phyloP scores from a whole-genome alignment of 1,140 invertebrate genomes.

The Leptopilina clavipes region DNA sequence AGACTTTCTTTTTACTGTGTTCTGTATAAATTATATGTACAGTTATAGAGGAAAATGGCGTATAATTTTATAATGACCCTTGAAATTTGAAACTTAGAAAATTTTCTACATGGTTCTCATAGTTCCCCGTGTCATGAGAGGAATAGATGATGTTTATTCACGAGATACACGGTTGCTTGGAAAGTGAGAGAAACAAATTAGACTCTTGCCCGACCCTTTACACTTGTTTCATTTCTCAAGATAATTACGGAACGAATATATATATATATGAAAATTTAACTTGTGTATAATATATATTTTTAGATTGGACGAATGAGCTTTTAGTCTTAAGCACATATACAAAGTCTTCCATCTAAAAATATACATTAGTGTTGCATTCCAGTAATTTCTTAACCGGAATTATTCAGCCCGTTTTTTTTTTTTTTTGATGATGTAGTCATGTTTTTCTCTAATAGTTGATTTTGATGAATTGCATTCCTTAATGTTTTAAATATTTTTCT shows the following conservation, averaged over 20 bases:
- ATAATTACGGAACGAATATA: conserved; percentile 25
- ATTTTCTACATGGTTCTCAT: conserved; percentile 3
- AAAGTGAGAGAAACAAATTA: conserved; percentile 17
- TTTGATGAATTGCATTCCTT: conserved; percentile 5
- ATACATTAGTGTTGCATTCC: conserved; percentile 12
- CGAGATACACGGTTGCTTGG: neutral
- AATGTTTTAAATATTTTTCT: neutral
- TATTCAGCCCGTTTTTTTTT: neutral
- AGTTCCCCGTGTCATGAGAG: neutral
- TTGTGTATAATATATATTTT: conserved; percentile 12
- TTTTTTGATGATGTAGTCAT: neutral
- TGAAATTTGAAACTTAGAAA: conserved; percentile 5
- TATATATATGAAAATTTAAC: conserved; percentile 1
- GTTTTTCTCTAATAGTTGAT: neutral
- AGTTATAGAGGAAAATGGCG: neutral
- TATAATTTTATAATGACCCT: conserved; percentile 24
- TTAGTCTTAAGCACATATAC: neutral
- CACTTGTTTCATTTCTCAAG: conserved; percentile 35
- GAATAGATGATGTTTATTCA: conserved; percentile 28
- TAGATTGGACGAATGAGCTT: conserved; percentile 11
- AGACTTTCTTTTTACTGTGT: too few relatives aligned
- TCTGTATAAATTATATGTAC: too few relatives aligned
- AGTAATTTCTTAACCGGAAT: conserved; percentile 6
- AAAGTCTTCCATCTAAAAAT: conserved; percentile 1
- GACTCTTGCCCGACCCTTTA: conserved; percentile 32